Conservation (phyloP, 2,888 invertebrate genomes). For the Glyphotaelius pellucidus region DNA sequence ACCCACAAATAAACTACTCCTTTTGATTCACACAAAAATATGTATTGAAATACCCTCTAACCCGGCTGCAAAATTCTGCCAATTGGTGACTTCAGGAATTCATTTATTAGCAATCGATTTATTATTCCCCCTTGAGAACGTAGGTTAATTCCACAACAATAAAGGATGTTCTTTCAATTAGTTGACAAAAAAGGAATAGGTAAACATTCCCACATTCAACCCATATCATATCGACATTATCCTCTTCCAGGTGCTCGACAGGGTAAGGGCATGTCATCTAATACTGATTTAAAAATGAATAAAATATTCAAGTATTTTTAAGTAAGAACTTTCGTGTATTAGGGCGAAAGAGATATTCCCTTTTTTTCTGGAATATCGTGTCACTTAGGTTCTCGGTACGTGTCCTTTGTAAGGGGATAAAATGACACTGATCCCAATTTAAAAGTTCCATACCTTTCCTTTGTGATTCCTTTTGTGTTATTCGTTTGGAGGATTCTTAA, state of each 20-base stretch:
- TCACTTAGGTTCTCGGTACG: background rate
- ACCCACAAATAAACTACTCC: too few relatives aligned
- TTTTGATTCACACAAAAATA: too few relatives aligned
- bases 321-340: constrained; percentile 10
- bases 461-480: constrained; percentile 49
- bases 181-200: constrained; percentile 11
- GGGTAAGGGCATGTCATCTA: constrained; percentile 27
- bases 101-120: background rate
- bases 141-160: background rate
- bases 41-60: background rate
- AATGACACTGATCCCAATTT: constrained; percentile 66
- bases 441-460: constrained; percentile 57
- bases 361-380: constrained; percentile 36
- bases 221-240: constrained; percentile 45
- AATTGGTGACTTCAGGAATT: background rate
- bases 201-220: constrained; percentile 41
- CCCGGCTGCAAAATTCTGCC: background rate
- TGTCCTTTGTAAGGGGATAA: constrained; percentile 60
- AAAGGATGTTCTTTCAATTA: constrained; percentile 35
- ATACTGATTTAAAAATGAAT: constrained; percentile 58
- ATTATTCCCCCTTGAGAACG: background rate
- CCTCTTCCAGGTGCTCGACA: constrained; percentile 47
- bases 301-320: constrained; percentile 60
- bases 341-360: constrained; percentile 39
- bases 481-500: constrained; percentile 35